Evolutionary conservation across 2,888 invertebrate species (phyloP), one percentile per base, ranked within the genome.

Genomic region (Cosmia pyralina): DNA sequence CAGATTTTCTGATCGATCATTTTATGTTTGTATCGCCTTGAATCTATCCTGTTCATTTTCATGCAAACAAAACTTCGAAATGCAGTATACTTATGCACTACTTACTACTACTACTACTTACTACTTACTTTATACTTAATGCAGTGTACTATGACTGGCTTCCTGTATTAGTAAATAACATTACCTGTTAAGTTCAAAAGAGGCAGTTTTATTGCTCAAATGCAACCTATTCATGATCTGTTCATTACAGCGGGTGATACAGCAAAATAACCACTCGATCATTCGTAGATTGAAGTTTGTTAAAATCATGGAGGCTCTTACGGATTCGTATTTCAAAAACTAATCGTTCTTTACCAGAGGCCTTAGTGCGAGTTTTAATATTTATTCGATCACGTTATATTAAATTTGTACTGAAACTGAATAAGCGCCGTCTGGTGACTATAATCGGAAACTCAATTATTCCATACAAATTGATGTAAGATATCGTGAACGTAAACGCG

Each of bases 171-270:
- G n/a, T n/a, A n/a, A n/a, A n/a, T n/a, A n/a, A 63, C 17, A 69
- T 67, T 50, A 70, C 22, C 13, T 13, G 70, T 60, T 68, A 52
- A 8, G 38, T 60, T 76, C 22, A 55, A 79, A 60, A 81, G 81
- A 60, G 41, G 53, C 38, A 52, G 55, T 52, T 46, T 60, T 58
- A 28, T 69, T 72, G 55, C 59, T 65, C 34, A 69, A 57, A 60
- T 60, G 41, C 11, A 58, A 58, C 44, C 44, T 77, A 65, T 72
- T 76, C 60, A 81, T 60, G 72, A 81, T 81, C 10, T 65, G 19
- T 59, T 79, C 77, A 79, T 79, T 79, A 79, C 44, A 50, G 44
- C 22, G 55, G 28, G 55, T 80, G 80, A 80, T 46, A 59, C 48
- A 66, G 80, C 80, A 82, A 65, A 50, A 72, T 66, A 52, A 46